phyloP scores from a whole-genome alignment of 2,797 vertebrate genomes.

The Notamacropus eugenii region DNA sequence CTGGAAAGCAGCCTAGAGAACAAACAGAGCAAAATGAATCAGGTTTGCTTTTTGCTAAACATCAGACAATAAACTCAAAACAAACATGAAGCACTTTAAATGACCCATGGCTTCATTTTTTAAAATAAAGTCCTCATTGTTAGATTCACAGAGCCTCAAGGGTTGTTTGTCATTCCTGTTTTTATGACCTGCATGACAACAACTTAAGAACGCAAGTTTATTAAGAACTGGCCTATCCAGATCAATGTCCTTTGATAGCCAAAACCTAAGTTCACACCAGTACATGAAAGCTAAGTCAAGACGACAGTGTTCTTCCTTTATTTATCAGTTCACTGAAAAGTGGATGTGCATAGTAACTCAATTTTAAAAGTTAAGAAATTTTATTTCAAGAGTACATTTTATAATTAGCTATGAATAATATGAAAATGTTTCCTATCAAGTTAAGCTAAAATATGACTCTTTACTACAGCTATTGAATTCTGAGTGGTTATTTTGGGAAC shows the following conservation, averaged over 20 bases:
- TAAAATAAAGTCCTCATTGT: slow-evolving; percentile 80
- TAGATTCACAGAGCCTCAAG: slow-evolving; percentile 72
- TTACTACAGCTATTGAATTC: neutral
- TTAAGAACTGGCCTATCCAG: slow-evolving; percentile 67
- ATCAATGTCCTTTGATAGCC: slow-evolving; percentile 49
- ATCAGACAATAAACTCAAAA: slow-evolving; percentile 81
- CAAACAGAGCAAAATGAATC: slow-evolving; percentile 83
- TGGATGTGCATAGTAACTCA: neutral
- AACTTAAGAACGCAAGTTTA: slow-evolving; percentile 71
- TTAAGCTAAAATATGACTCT: neutral
- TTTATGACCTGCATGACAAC: slow-evolving; percentile 64
- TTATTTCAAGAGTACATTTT: neutral
- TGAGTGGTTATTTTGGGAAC: neutral
- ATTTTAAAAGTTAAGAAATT: neutral
- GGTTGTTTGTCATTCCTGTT: slow-evolving; percentile 52
- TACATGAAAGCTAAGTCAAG: slow-evolving; percentile 34
- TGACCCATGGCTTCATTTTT: slow-evolving; percentile 85
- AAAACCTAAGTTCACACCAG: slow-evolving; percentile 45
- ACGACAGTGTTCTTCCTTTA: slow-evolving; percentile 1
- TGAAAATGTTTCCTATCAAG: neutral
- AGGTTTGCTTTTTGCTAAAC: slow-evolving; percentile 83
- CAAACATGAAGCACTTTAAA: slow-evolving; percentile 79
- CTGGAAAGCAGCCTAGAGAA: slow-evolving; percentile 97
- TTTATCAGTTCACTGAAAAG: neutral
- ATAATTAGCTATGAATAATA: neutral